Evolutionary conservation across 2,888 invertebrate species (phyloP).

Genomic region (Formica aserva): DNA sequence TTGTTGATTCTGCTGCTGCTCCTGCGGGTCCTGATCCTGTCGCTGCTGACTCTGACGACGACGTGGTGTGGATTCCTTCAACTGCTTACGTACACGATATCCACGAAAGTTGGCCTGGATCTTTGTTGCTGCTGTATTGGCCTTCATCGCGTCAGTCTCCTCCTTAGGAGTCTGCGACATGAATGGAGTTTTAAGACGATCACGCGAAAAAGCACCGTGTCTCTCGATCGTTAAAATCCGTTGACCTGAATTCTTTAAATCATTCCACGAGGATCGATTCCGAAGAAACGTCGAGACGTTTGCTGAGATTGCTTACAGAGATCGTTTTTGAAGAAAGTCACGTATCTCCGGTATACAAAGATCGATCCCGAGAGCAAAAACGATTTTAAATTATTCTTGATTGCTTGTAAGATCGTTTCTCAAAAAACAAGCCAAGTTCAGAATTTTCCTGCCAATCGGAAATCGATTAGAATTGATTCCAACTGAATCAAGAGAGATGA

Average conservation of each 20-base stretch:
- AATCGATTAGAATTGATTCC: too few species aligned
- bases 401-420: too few species aligned
- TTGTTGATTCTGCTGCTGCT: not conserved
- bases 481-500: too few species aligned
- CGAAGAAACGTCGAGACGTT: not conserved
- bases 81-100: constrained; percentile 87
- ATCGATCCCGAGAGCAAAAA: too few species aligned
- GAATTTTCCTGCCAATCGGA: too few species aligned
- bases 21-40: not conserved
- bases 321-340: not conserved
- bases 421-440: too few species aligned
- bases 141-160: constrained; percentile 73
- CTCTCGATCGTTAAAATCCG: not conserved
- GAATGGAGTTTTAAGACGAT: constrained; percentile 26
- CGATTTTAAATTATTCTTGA: too few species aligned
- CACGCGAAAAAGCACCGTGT: constrained; percentile 9
- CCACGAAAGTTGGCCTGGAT: constrained; percentile 88
- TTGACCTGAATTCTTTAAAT: not conserved
- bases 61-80: constrained; percentile 75
- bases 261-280: not conserved
- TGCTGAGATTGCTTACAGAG: not conserved
- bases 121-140: constrained; percentile 86
- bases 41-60: constrained; percentile 41
- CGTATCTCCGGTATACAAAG: too few species aligned
- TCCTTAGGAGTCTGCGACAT: constrained; percentile 57